phyloP scores from a whole-genome alignment of 2,888 invertebrate species.

The Agonopterix alstromeriana region DNA sequence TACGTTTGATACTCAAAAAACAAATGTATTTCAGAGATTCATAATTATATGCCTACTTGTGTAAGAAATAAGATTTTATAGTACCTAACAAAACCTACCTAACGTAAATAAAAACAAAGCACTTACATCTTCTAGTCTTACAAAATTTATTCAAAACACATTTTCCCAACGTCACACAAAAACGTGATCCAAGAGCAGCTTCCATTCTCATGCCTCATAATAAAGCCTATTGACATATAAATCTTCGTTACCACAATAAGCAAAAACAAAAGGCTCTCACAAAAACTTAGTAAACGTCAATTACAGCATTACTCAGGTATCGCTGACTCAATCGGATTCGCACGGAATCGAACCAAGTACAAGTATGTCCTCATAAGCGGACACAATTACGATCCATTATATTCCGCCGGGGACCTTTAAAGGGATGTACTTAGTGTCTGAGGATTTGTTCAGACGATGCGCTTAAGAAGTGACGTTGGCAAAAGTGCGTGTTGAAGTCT shows the following conservation, averaged over 20 bases:
- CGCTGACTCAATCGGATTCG: conserved; percentile 59
- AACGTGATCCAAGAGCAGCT: not conserved
- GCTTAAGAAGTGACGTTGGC: not conserved
- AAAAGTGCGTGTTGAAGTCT: not conserved
- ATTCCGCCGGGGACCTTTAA: conserved; percentile 55
- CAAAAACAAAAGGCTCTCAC: conserved; percentile 8
- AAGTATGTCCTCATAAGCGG: conserved; percentile 58
- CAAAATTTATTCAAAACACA: too few species aligned
- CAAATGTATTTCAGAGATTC: too few species aligned
- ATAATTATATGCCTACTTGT: too few species aligned
- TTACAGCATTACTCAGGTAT: conserved; percentile 53
- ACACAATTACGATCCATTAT: conserved; percentile 72
- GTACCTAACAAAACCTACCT: too few species aligned
- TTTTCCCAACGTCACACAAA: too few species aligned
- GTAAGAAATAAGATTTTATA: too few species aligned
- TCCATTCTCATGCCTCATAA: conserved; percentile 5
- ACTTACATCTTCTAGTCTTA: too few species aligned
- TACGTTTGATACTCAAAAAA: too few species aligned
- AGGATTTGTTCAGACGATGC: conserved; percentile 15
- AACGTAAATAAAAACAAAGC: too few species aligned
- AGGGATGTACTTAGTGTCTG: conserved; percentile 48
- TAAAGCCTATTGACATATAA: conserved; percentile 21
- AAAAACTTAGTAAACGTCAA: conserved; percentile 44
- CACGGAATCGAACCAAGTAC: conserved; percentile 25
- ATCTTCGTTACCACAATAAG: conserved; percentile 17